Conservation (phyloP, 2,797 vertebrate species). For the Amblyraja radiata region DNA sequence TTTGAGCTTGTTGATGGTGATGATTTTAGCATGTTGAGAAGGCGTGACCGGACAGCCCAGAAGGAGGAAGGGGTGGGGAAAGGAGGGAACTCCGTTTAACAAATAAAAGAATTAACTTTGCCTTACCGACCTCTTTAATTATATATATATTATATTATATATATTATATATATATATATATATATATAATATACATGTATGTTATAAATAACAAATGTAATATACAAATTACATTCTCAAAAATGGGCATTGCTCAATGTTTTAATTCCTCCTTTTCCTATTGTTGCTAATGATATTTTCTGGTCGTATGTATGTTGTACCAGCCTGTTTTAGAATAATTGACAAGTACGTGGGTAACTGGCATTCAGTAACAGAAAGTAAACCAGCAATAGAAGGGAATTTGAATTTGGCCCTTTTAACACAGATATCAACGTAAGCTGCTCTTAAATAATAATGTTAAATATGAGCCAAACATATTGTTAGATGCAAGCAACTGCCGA, state of each 20-base stretch:
- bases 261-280: neutral
- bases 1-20: slow-evolving; percentile 62
- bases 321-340: neutral
- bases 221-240: neutral
- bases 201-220: no score
- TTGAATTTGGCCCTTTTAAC: neutral
- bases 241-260: neutral
- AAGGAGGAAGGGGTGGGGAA: slow-evolving; percentile 74
- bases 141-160: slow-evolving; percentile 58
- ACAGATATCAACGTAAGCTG: neutral
- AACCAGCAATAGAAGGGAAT: neutral
- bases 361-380: neutral
- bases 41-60: slow-evolving; percentile 77
- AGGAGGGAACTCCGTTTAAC: slow-evolving; percentile 75
- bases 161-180: neutral
- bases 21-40: slow-evolving; percentile 76
- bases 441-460: neutral
- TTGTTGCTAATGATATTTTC: neutral
- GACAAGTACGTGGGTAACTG: neutral
- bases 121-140: slow-evolving; percentile 67
- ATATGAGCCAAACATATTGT: neutral
- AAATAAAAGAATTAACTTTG: slow-evolving; percentile 82
- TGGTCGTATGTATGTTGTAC: neutral
- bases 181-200: no score
- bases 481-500: neutral